These are phyloP conservation scores for Perca flavescens DNA, from an alignment of 2,113 vertebrate genomes.

Conservation along the genomic window DNA sequence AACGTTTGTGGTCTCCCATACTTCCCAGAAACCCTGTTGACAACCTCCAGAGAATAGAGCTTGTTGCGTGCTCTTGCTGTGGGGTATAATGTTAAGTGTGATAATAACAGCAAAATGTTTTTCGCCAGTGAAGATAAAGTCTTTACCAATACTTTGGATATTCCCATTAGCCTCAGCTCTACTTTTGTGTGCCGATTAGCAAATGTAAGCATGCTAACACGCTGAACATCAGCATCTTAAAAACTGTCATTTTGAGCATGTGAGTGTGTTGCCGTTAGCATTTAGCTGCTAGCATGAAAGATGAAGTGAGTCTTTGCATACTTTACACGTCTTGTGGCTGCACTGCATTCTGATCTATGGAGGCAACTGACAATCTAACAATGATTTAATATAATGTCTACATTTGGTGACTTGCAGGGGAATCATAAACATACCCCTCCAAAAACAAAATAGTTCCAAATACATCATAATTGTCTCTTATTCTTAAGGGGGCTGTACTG, in stretches of 20 bases:
- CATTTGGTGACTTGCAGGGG: background rate
- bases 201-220: background rate
- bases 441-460: background rate
- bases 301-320: background rate
- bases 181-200: background rate
- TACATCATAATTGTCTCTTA: background rate
- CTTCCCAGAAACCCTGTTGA: background rate
- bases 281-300: background rate
- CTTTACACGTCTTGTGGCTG: background rate
- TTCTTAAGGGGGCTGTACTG: too few species aligned
- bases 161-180: background rate
- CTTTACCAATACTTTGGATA: background rate
- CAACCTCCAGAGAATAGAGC: background rate
- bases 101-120: background rate
- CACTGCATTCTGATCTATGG: constrained; percentile 2
- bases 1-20: background rate
- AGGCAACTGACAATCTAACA: background rate
- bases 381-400: background rate
- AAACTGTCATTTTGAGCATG: too few species aligned
- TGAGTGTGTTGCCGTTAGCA: background rate
- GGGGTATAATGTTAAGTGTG: background rate
- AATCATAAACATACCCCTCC: background rate
- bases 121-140: background rate
- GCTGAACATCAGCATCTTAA: background rate
- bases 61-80: background rate